Evolutionary conservation across 2,797 vertebrate genomes (phyloP).

Genomic region (Etheostoma perlongum): DNA sequence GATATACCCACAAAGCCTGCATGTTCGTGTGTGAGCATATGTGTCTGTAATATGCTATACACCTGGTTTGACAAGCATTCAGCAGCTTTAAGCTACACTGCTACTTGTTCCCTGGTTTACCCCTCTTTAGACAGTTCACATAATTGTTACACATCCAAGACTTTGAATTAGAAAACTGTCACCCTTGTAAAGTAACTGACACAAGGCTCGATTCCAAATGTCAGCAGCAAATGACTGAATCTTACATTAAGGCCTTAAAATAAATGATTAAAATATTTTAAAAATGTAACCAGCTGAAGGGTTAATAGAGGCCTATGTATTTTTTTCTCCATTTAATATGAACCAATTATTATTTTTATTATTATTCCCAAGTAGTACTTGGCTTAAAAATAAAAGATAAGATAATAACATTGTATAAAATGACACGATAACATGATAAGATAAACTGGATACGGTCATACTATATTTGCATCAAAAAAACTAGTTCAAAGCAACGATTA

Average conservation of each 20-base stretch:
- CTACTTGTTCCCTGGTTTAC: constrained; percentile 1
- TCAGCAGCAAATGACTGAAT: neutral
- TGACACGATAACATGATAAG: neutral
- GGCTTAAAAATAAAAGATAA: neutral
- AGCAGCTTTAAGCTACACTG: neutral
- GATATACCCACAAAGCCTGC: constrained; percentile 17
- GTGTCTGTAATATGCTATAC: constrained; percentile 16
- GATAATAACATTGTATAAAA: no score
- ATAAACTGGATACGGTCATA: neutral
- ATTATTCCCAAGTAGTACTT: neutral
- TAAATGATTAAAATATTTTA: neutral
- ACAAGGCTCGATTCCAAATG: constrained; percentile 14
- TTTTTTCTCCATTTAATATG: no score
- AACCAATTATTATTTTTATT: neutral
- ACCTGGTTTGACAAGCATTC: constrained; percentile 39
- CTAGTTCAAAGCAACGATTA: constrained; percentile 24
- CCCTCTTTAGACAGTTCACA: neutral
- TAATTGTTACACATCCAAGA: constrained; percentile 10
- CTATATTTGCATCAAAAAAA: constrained; percentile 9
- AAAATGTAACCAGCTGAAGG: neutral
- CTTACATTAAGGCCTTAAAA: neutral
- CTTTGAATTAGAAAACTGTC: constrained; percentile 19
- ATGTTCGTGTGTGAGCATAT: neutral
- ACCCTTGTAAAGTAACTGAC: constrained; percentile 13
- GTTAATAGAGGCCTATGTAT: neutral